Conservation (phyloP, 2,888 invertebrate species). For the Andrena dorsata region DNA sequence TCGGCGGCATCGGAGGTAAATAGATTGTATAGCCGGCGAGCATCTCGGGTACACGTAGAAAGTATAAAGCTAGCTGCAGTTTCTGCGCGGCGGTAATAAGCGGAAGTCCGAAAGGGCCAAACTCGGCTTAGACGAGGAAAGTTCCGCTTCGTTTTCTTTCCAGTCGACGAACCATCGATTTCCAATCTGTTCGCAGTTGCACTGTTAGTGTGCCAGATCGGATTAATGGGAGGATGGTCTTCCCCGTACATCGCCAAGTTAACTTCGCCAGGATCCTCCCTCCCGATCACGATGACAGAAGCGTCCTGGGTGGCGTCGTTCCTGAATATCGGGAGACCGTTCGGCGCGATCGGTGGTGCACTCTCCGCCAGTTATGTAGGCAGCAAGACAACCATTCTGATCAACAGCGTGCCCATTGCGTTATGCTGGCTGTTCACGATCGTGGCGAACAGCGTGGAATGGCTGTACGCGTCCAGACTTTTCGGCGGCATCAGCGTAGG, state of each 20-base stretch:
- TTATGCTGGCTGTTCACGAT: conserved; percentile 72
- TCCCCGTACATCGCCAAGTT: conserved; percentile 76
- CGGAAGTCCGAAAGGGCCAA: neutral
- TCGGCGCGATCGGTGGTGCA: conserved; percentile 74
- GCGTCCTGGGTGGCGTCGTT: conserved; percentile 79
- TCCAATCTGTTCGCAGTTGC: conserved; percentile 43
- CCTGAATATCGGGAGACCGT: conserved; percentile 73
- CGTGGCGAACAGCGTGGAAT: conserved; percentile 66
- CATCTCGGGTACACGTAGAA: neutral
- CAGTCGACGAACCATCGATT: conserved; percentile 22
- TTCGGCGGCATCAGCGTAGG: conserved; percentile 69
- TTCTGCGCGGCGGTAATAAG: too few relatives aligned
- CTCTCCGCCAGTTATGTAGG: conserved; percentile 70
- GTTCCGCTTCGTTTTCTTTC: neutral
- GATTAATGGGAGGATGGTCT: conserved; percentile 72
- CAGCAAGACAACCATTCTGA: conserved; percentile 72
- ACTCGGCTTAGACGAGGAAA: neutral
- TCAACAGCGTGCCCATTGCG: conserved; percentile 66
- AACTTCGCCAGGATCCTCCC: conserved; percentile 63
- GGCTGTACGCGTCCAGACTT: conserved; percentile 71
- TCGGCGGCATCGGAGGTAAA: conserved; percentile 62
- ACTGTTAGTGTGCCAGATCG: conserved; percentile 49
- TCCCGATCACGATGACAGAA: conserved; percentile 68
- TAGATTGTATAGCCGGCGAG: neutral
- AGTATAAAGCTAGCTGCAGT: neutral